Evolutionary conservation across 2,888 invertebrate species (phyloP), one percentile per base, ranked within the genome.

Genomic region (Drosophila pseudotakahashii): DNA sequence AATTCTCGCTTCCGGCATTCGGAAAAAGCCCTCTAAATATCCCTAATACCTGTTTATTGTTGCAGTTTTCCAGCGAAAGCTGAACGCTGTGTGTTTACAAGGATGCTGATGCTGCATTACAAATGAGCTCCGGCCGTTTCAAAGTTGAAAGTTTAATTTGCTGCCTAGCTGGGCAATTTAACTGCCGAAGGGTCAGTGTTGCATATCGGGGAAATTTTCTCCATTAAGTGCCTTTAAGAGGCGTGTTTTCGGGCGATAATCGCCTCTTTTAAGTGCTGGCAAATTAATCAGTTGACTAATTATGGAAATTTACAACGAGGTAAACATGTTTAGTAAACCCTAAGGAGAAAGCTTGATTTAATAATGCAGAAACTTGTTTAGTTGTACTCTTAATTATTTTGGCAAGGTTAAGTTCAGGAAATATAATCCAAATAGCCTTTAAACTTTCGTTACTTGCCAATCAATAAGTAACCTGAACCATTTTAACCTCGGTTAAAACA

Each of bases 21-120:
- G 7, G 7, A 13, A 13, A 7, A 4, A 2, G 19, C 44, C 7
- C 44, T 45, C 66, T 10, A 34, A n/a, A 23, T 16, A 14, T 34
- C 45, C 60, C 75, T 87, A 85, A 84, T 85, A 85, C 88, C 84
- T 84, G 82, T 87, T 84, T 87, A 87, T 85, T 76, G 79, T 63
- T 71, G 63, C 71, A 71, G 52, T 66, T 64, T 41, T 13, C 47
- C 26, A 26, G 26, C 2, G 26, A 26, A 26, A 26, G 2, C 26
- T n/a, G n/a, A 26, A 26, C 36, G 7, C 23, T 57, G 36, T 45
- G 44, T 45, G 44, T 41, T 52, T 54, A 66, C 66, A 53, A 64
- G 66, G 44, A 10, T 63, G 55, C 66, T 72, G 63, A 66, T 58
- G 75, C 64, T 81, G 77, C 78, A 79, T 79, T 73, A 70, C 60